A percentile compares a stretch with the other conserved stretches of the same genome.
Conservation (phyloP, 23 tunicate genomes). For the Styela plicata region DNA sequence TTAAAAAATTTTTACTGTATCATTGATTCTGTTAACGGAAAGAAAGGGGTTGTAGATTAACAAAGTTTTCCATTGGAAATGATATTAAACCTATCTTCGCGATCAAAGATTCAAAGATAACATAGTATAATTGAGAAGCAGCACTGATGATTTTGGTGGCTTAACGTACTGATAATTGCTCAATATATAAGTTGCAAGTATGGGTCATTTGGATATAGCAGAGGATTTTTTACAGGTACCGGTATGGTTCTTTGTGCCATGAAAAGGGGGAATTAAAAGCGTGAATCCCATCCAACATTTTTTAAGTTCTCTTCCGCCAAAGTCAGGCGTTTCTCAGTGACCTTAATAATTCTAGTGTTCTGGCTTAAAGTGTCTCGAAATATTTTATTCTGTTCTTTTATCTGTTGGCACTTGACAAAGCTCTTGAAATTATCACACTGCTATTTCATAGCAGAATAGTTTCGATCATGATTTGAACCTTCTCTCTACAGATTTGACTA, state of each 20-base stretch:
- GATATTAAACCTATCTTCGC: constrained; percentile 37
- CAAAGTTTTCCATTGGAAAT: constrained; percentile 27
- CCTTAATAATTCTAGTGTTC: too few relatives aligned
- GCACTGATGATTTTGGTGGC: constrained; percentile 17
- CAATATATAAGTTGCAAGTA: constrained; percentile 32
- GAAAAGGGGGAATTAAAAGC: too few relatives aligned
- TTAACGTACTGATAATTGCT: constrained; percentile 33
- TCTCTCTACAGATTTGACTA: too few relatives aligned
- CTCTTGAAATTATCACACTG: too few relatives aligned
- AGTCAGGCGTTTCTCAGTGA: too few relatives aligned
- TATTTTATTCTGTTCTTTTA: too few relatives aligned
- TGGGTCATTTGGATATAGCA: constrained; percentile 61
- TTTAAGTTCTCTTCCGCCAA: too few relatives aligned
- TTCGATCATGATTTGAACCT: too few relatives aligned
- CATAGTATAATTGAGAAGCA: neutral
- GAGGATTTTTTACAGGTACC: constrained; percentile 59
- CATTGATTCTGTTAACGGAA: constrained; percentile 32
- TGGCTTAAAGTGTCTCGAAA: too few relatives aligned
- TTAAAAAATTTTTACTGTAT: neutral
- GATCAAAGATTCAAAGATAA: constrained; percentile 22
- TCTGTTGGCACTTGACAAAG: too few relatives aligned
- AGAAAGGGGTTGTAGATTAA: constrained; percentile 13
- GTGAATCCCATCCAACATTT: neutral
- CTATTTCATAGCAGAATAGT: too few relatives aligned
- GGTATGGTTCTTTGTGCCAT: too few relatives aligned